These are phyloP conservation scores for Ricordea florida DNA, from an alignment of 92 coral and sea anemone genomes.

Conservation along the genomic window DNA sequence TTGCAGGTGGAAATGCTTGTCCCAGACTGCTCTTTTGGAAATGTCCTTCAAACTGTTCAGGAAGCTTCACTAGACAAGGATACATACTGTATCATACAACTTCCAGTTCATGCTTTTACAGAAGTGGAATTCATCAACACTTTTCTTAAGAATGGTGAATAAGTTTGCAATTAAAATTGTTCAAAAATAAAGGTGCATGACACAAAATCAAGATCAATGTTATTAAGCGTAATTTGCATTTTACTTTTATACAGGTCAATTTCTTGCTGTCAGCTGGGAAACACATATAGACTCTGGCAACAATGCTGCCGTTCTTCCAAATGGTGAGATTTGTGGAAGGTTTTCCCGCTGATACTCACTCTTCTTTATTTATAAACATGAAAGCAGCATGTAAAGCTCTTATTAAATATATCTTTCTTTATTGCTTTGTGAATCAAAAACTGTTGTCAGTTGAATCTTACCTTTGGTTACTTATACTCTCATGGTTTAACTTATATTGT, in stretches of 20 bases:
- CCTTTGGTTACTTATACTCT: too few relatives aligned
- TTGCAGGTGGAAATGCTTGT: slow-evolving; percentile 77
- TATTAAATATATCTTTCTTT: background rate
- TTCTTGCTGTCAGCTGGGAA: slow-evolving; percentile 81
- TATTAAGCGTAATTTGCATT: background rate
- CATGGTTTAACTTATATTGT: too few relatives aligned
- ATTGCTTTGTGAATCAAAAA: background rate
- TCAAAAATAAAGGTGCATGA: background rate
- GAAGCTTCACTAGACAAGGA: slow-evolving; percentile 37
- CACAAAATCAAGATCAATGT: background rate
- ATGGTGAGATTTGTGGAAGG: slow-evolving; percentile 52
- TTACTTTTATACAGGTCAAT: background rate
- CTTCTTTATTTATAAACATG: too few relatives aligned
- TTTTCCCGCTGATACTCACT: too few relatives aligned
- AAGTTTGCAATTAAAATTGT: too few relatives aligned
- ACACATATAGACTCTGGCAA: slow-evolving; percentile 81
- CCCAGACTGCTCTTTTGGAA: slow-evolving; percentile 64
- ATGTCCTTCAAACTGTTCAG: slow-evolving; percentile 41
- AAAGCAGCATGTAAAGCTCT: too few relatives aligned
- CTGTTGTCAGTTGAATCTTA: too few relatives aligned
- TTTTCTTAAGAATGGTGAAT: slow-evolving; percentile 89
- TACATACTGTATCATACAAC: slow-evolving; percentile 49
- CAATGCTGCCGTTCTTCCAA: slow-evolving; percentile 85
- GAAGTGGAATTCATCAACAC: slow-evolving; percentile 76
- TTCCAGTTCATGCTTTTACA: slow-evolving; percentile 71